Conservation (phyloP, 2,888 invertebrate species). For the Incurvaria masculella region DNA sequence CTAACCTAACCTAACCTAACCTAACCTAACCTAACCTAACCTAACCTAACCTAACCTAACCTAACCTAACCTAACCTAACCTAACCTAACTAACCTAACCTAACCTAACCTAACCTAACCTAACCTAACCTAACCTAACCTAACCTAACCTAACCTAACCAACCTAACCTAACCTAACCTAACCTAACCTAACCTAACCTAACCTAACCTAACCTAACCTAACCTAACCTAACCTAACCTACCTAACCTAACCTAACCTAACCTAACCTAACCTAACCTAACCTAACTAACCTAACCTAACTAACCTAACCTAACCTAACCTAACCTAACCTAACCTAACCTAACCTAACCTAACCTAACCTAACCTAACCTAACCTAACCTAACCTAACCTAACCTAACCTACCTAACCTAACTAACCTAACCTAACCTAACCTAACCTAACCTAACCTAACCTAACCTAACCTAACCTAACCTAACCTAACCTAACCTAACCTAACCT, state of each 20-base stretch:
- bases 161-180: constrained; percentile 14
- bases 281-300: background rate
- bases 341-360: constrained; percentile 1
- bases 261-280: too few species aligned
- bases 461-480: background rate
- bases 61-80: constrained; percentile 11
- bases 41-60: constrained; percentile 8
- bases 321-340: background rate
- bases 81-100: too few species aligned
- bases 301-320: background rate
- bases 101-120: too few species aligned
- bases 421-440: background rate
- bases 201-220: constrained; percentile 9
- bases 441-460: background rate
- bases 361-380: background rate
- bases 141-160: constrained; percentile 12
- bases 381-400: background rate
- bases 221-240: constrained; percentile 12
- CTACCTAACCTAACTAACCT: background rate
- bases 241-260: constrained; percentile 10
- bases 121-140: constrained; percentile 12
- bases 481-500: background rate
- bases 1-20: too few species aligned
- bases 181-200: constrained; percentile 13
- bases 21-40: too few species aligned